Conservation (phyloP, 2,113 vertebrate genomes). For the Nicator chloris region DNA sequence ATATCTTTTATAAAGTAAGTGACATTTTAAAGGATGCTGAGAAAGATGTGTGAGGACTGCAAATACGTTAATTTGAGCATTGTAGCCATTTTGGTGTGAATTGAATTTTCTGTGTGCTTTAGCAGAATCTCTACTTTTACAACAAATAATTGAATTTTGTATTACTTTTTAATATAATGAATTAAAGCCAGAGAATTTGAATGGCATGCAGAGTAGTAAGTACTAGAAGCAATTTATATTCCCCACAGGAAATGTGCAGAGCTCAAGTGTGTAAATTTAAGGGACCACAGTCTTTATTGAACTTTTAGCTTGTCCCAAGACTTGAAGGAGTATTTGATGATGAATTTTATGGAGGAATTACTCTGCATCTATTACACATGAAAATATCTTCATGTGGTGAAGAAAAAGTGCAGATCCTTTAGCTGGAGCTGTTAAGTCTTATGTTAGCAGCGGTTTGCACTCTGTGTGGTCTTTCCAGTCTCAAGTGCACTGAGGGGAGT, state of each 20-base stretch:
- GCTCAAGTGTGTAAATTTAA: conserved; percentile 1
- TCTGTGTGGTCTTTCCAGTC: not conserved
- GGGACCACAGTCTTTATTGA: not conserved
- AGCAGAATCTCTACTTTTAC: not conserved
- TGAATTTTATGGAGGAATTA: not conserved
- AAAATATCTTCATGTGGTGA: not conserved
- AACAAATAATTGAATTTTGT: not conserved
- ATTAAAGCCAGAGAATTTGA: conserved; percentile 2
- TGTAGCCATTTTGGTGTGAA: not conserved
- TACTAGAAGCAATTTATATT: conserved; percentile 10
- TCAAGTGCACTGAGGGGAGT: not conserved
- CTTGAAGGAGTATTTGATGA: not conserved
- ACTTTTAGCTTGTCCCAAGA: not conserved
- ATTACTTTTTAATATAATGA: conserved; percentile 20
- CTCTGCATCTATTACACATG: not conserved
- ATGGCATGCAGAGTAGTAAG: not conserved
- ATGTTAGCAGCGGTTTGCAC: not conserved
- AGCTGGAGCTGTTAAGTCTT: not conserved
- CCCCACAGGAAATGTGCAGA: not conserved
- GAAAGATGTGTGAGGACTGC: not conserved
- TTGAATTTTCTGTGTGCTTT: conserved; percentile 4
- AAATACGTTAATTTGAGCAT: not conserved
- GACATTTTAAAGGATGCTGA: not conserved
- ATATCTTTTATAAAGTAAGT: not conserved
- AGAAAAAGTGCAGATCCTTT: not conserved